These are phyloP conservation scores for Catostylus mosaicus DNA, from an alignment of 30 jellyfish, hydroid and myxozoan species.

Conservation along the genomic window DNA sequence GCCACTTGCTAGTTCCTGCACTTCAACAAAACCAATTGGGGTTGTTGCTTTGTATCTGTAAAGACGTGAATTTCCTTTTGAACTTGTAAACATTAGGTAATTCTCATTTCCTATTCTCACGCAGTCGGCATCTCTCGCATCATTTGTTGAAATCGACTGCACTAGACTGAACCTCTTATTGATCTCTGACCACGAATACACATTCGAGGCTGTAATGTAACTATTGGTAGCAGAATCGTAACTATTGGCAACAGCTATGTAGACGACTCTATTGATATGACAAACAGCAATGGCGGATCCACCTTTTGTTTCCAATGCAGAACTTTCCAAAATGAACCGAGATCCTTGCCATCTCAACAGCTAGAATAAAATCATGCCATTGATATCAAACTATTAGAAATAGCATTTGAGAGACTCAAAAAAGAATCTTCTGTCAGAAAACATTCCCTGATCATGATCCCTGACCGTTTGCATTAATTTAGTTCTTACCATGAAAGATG, in stretches of 20 bases:
- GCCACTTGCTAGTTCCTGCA: conserved; percentile 56
- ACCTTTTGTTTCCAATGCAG: conserved; percentile 58
- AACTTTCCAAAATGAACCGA: conserved; percentile 48
- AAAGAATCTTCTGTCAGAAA: too few species aligned
- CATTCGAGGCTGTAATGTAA: conserved; percentile 41
- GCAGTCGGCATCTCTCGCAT: conserved; percentile 61
- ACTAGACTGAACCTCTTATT: conserved; percentile 50
- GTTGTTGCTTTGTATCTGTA: conserved; percentile 34
- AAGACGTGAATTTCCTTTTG: conserved; percentile 41
- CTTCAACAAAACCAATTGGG: conserved; percentile 62
- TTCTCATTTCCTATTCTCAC: conserved; percentile 38
- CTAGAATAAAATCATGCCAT: conserved; percentile 14
- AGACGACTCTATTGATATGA: conserved; percentile 8
- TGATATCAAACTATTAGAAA: too few species aligned
- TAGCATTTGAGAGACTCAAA: too few species aligned
- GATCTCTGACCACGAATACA: conserved; percentile 68
- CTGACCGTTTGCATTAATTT: too few species aligned
- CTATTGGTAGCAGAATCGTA: conserved; percentile 63
- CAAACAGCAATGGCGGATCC: conserved; percentile 59
- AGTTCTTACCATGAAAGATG: too few species aligned
- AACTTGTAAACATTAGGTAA: conserved; percentile 58
- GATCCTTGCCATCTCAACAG: conserved; percentile 63
- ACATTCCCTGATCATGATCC: too few species aligned
- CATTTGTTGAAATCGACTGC: conserved; percentile 68
- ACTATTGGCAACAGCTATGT: conserved; percentile 81